Evolutionary conservation across 2,113 vertebrate species (phyloP), one percentile per base, ranked within the genome.

Genomic region (Tyto alba): DNA sequence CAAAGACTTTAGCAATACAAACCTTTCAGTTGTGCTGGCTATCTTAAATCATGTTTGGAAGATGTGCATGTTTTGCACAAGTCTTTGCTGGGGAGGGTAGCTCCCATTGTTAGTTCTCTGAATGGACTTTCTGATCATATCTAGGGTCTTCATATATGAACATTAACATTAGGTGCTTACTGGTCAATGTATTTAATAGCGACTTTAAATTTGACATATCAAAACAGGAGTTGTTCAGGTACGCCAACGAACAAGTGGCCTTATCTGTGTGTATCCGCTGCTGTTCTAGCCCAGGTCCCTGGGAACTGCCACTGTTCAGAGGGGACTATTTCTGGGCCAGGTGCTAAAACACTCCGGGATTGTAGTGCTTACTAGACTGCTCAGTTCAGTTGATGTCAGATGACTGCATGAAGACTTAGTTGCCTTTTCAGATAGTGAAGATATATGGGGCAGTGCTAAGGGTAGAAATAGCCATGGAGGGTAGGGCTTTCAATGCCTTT

Each of bases 211-310:
- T 4, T 72, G 71, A 85, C 53, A 20, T 82, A 76, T 22, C 10
- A 5, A 90, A 73, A 47, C 52, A 66, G 72, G 66, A 85, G 45
- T 87, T 89, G 45, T 83, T 96, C 73, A 85, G 85, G 82, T 94
- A 45, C 92, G 85, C 77, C 85, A 94, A 95, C 97, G 93, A 97
- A 57, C 87, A 88, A 92, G 93, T 90, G 86, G 76, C 95, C 96
- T 97, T 96, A 74, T 29, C 78, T 81, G 16, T 11, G 2, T 36
- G 3, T 59, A 50, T 63, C 68, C 10, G 15, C 64, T 88, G 72
- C 84, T 92, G 69, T 76, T 89, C 36, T 63, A 82, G 69, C 45
- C 74, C 68, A 32, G 7, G 5, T 82, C 27, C 63, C 45, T 55
- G 23, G 45, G 25, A 90, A 16, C 38, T 38, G 52, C 36, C 72